Evolutionary conservation across 2,797 vertebrate species (phyloP), one percentile per base, ranked within the genome.

Genomic region (Girardinus metallicus): DNA sequence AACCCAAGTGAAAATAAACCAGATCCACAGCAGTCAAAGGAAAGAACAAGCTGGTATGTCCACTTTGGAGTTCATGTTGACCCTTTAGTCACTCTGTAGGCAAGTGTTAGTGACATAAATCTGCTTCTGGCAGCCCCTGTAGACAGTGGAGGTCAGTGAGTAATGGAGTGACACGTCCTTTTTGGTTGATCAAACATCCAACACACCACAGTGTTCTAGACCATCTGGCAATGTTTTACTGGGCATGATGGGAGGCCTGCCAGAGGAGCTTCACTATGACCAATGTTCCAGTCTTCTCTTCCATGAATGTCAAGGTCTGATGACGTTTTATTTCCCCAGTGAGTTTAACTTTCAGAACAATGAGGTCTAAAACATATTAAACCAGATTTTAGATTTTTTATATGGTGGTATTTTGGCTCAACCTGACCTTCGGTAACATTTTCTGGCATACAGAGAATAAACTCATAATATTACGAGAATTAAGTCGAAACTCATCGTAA

Each of bases 111-210:
- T 41, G 51, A 43, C 26, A 55, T 74, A n/a, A 73, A 41, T 75
- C 41, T 44, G 36, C 41, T 75, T 43, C 10, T 44, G n/a, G n/a
- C n/a, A 31, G 41, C 11, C n/a, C 4, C 16, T 21, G 62, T 10
- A 10, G 31, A 36, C 16, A 46, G 15, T 46, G 55, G n/a, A 76
- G 41, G 41, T 62, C 41, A 76, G 11, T 64, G 75, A 71, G 68
- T 43, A 71, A 43, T 43, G 41, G 41, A 76, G 43, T 76, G 75
- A 41, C 23, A 76, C 62, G 55, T 31, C 29, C 41, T 76, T 62
- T 46, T 62, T 62, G 55, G 55, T 34, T 62, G 74, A 46, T 62
- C 53, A 21, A 76, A 47, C 57, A 46, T 15, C 16, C 29, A 36
- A 36, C 18, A 5, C 31, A 36, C 16, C n/a, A n/a, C n/a, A 8